Evolutionary conservation across 2,888 invertebrate species (phyloP).

Genomic region (Ditylenchus weischeri): DNA sequence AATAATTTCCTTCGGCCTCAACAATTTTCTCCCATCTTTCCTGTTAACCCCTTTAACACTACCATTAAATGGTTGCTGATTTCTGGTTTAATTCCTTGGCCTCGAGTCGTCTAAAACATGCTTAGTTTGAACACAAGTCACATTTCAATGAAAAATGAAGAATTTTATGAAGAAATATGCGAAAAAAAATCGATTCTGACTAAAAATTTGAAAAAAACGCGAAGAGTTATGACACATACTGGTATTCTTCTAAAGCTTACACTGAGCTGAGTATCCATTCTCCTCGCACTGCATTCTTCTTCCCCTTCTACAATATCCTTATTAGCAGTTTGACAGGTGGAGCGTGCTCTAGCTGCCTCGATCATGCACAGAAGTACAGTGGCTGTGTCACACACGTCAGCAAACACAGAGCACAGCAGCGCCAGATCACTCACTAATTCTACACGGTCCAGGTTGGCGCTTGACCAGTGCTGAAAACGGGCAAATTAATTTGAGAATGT

Average conservation of each 20-base stretch:
- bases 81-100: too few species aligned
- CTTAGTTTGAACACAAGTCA: too few species aligned
- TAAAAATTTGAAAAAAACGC: too few species aligned
- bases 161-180: too few species aligned
- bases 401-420: slow-evolving; percentile 47
- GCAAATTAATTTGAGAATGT: neutral
- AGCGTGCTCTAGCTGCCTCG: slow-evolving; percentile 49
- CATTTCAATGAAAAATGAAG: too few species aligned
- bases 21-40: too few species aligned
- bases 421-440: slow-evolving; percentile 50
- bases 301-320: slow-evolving; percentile 14
- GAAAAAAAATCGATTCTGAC: too few species aligned
- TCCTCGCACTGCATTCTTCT: slow-evolving; percentile 14
- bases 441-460: slow-evolving; percentile 45
- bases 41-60: too few species aligned
- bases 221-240: too few species aligned
- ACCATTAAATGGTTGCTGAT: too few species aligned
- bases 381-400: slow-evolving; percentile 51
- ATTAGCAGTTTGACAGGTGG: neutral
- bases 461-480: slow-evolving; percentile 43
- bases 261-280: slow-evolving; percentile 24
- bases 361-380: slow-evolving; percentile 52
- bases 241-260: slow-evolving; percentile 13
- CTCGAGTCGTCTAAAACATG: too few species aligned
- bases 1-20: too few species aligned